Evolutionary conservation across 1,140 invertebrate genomes (phyloP).

Genomic region (Drepana arcuata): DNA sequence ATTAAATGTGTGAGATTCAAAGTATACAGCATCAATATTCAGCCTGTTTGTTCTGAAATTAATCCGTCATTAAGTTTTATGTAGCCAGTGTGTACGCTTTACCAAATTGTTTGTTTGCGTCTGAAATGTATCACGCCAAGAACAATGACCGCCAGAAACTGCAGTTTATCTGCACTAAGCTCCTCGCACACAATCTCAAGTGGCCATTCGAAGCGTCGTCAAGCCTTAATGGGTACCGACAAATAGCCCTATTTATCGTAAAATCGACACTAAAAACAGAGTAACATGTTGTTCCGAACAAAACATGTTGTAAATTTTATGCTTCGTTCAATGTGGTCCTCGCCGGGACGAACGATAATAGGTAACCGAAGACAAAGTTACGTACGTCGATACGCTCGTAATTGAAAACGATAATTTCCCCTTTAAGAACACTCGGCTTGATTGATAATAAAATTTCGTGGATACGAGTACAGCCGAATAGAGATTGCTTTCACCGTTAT

Average conservation of each 20-base stretch:
- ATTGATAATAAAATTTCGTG: conserved; percentile 1
- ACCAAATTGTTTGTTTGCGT: conserved; percentile 15
- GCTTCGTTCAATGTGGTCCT: conserved; percentile 15
- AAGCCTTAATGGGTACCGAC: conserved; percentile 33
- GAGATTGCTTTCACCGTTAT: not conserved
- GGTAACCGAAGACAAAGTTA: too few species aligned
- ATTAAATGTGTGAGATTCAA: too few species aligned
- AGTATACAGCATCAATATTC: too few species aligned
- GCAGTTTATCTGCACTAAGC: conserved; percentile 27
- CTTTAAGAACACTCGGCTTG: not conserved
- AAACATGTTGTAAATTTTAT: conserved; percentile 38
- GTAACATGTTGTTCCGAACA: conserved; percentile 36
- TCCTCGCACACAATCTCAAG: conserved; percentile 30
- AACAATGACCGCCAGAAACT: conserved; percentile 20
- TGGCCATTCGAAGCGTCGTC: conserved; percentile 39
- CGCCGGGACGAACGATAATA: conserved; percentile 10
- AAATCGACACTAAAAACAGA: conserved; percentile 51
- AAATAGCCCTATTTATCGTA: conserved; percentile 53
- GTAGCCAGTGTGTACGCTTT: conserved; percentile 4
- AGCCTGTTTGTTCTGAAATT: too few species aligned
- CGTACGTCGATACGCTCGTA: conserved; percentile 12
- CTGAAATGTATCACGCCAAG: conserved; percentile 16
- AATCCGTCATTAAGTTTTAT: too few species aligned
- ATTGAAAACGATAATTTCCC: conserved; percentile 16
- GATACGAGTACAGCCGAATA: not conserved